Evolutionary conservation across 2,113 vertebrate species (phyloP).

Genomic region (Cavia aperea): DNA sequence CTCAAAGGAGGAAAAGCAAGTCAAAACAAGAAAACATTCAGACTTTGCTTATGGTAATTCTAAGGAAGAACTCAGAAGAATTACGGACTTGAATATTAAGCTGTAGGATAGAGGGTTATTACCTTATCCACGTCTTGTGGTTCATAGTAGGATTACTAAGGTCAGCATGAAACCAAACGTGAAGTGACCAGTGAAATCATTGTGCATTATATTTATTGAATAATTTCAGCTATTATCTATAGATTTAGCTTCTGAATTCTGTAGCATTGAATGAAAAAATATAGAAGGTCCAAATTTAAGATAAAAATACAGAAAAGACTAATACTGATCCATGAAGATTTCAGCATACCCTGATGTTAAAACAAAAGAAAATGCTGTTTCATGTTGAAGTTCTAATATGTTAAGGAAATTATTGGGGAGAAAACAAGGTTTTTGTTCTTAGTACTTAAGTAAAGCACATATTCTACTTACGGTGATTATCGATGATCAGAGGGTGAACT

Average conservation of each 20-base stretch:
- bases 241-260: conserved; percentile 40
- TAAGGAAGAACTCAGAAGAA: conserved; percentile 41
- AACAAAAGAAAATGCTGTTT: conserved; percentile 39
- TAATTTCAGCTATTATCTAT: conserved; percentile 26
- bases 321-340: neutral
- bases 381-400: conserved; percentile 8
- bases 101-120: neutral
- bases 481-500: conserved; percentile 16
- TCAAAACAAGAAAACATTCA: conserved; percentile 26
- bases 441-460: neutral
- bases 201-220: neutral
- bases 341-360: conserved; percentile 28
- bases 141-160: conserved; percentile 3
- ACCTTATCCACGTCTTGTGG: neutral
- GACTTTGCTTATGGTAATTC: conserved; percentile 34
- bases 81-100: neutral
- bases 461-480: conserved; percentile 16
- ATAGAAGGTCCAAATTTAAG: conserved; percentile 17
- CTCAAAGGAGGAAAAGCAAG: conserved; percentile 40
- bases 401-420: conserved; percentile 15
- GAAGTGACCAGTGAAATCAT: neutral
- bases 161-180: neutral
- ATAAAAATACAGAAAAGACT: conserved; percentile 25
- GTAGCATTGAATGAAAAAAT: conserved; percentile 33
- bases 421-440: neutral